These are phyloP conservation scores for Siniperca scherzeri DNA, from an alignment of 2,797 vertebrate species.

Conservation along the genomic window DNA sequence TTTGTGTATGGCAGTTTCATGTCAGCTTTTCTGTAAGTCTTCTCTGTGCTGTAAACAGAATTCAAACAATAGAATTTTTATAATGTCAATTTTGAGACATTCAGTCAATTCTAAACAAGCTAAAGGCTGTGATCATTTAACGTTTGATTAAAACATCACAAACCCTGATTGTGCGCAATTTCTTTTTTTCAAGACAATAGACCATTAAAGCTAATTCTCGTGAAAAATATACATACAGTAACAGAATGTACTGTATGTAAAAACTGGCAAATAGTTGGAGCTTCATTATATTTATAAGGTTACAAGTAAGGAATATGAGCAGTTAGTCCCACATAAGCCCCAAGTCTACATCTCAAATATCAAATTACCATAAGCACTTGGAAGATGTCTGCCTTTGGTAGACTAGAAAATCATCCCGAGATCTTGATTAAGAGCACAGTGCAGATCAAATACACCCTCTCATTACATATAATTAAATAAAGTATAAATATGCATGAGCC, in stretches of 20 bases:
- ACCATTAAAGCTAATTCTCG: slow-evolving; percentile 9
- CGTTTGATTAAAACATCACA: slow-evolving; percentile 27
- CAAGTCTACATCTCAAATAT: slow-evolving; percentile 66
- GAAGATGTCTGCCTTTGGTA: slow-evolving; percentile 58
- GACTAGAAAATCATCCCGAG: slow-evolving; percentile 63
- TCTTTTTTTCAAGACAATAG: slow-evolving; percentile 13
- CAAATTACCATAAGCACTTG: slow-evolving; percentile 65
- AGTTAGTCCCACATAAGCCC: slow-evolving; percentile 52
- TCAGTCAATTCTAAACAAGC: background rate
- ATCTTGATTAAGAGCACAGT: slow-evolving; percentile 71
- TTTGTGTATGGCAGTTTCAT: background rate
- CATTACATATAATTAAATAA: slow-evolving; percentile 79
- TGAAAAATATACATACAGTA: background rate
- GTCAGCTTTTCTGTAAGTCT: background rate
- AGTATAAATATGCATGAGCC: slow-evolving; percentile 83
- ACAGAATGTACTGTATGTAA: slow-evolving; percentile 17
- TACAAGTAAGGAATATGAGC: slow-evolving; percentile 39
- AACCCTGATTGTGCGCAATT: slow-evolving; percentile 17
- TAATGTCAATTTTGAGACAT: background rate
- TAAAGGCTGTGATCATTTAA: background rate
- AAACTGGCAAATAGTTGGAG: slow-evolving; percentile 36
- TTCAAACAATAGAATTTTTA: background rate
- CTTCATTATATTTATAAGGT: slow-evolving; percentile 27
- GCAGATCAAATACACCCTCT: slow-evolving; percentile 72
- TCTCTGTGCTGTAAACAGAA: background rate